Conservation (phyloP, 2,113 vertebrate genomes). For the Rattus norvegicus region DNA sequence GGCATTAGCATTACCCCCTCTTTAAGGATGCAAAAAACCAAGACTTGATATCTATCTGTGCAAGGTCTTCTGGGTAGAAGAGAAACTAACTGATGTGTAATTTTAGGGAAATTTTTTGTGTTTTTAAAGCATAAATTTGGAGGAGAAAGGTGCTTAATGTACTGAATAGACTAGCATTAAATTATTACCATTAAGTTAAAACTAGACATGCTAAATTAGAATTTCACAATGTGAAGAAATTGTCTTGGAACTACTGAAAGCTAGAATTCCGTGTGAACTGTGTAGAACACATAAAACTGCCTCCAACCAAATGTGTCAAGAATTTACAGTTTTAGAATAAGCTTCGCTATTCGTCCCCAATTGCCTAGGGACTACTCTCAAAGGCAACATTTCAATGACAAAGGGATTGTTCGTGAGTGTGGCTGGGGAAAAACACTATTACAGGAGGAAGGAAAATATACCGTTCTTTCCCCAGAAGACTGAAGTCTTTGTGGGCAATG, state of each 20-base stretch:
- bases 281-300: slow-evolving; percentile 50
- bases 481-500: slow-evolving; percentile 26
- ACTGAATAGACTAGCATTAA: neutral
- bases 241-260: slow-evolving; percentile 45
- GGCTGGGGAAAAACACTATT: slow-evolving; percentile 32
- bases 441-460: neutral
- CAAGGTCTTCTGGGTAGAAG: neutral
- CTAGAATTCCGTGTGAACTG: slow-evolving; percentile 12
- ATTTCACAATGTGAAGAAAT: slow-evolving; percentile 10
- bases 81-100: slow-evolving; percentile 11
- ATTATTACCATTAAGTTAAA: slow-evolving; percentile 20
- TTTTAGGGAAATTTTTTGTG: neutral
- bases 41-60: neutral
- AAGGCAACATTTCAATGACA: slow-evolving; percentile 70
- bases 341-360: slow-evolving; percentile 42
- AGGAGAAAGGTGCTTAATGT: neutral
- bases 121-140: slow-evolving; percentile 35
- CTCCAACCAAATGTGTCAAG: slow-evolving; percentile 56
- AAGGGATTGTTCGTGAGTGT: slow-evolving; percentile 52
- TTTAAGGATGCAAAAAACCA: neutral
- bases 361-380: slow-evolving; percentile 49
- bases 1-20: neutral
- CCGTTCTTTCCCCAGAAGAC: slow-evolving; percentile 43
- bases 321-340: slow-evolving; percentile 65
- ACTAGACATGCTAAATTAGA: neutral